phyloP scores from a whole-genome alignment of 2,888 invertebrate species.

The Girardia tigrina region DNA sequence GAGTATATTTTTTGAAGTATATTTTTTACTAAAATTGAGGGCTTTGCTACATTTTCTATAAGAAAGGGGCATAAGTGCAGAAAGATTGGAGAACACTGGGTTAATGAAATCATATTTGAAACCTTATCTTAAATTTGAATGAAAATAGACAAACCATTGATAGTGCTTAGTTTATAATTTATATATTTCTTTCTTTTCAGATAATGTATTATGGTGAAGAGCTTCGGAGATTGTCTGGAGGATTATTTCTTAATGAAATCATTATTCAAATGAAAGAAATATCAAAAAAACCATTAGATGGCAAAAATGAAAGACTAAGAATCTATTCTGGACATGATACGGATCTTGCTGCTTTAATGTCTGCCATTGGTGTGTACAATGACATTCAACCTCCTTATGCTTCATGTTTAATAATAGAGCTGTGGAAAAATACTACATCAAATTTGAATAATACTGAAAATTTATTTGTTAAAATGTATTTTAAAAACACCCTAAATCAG shows the following conservation, averaged over 20 bases:
- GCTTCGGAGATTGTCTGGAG: not conserved
- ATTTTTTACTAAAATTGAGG: too few species aligned
- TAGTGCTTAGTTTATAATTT: too few species aligned
- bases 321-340: constrained; percentile 35
- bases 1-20: too few species aligned
- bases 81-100: too few species aligned
- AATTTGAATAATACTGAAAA: not conserved
- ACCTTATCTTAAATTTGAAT: too few species aligned
- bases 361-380: constrained; percentile 24
- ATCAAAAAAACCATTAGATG: not conserved
- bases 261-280: not conserved
- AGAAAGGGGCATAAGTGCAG: too few species aligned
- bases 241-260: constrained; percentile 18
- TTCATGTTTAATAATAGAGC: constrained; percentile 27
- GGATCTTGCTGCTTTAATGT: constrained; percentile 28
- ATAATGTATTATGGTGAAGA: constrained; percentile 21
- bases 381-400: constrained; percentile 29
- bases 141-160: too few species aligned
- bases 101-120: too few species aligned
- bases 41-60: too few species aligned
- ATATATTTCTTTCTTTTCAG: too few species aligned
- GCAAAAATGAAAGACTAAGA: not conserved
- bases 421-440: not conserved
- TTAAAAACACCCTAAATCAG: not conserved
- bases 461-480: not conserved